These are phyloP conservation scores for Jaculus jaculus DNA, from an alignment of 2,113 vertebrate species.

Conservation along the genomic window DNA sequence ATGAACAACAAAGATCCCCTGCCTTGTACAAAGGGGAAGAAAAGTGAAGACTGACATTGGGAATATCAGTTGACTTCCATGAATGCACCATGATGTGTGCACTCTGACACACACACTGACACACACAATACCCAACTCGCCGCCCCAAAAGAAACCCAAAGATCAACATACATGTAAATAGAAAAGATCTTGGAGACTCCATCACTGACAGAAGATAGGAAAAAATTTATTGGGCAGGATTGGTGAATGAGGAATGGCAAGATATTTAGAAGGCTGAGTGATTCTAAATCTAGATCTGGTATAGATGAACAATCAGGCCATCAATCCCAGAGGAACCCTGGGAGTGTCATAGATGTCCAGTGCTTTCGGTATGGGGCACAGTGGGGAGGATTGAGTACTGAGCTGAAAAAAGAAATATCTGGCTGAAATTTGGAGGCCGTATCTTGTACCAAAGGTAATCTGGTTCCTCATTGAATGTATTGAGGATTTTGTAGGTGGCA, in stretches of 20 bases:
- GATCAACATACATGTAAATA: not conserved
- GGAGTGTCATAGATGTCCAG: not conserved
- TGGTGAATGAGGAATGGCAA: not conserved
- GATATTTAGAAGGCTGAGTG: not conserved
- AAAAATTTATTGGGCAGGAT: not conserved
- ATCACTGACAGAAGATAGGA: not conserved
- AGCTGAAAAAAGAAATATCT: not conserved
- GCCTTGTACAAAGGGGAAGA: too few relatives aligned
- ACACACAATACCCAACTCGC: too few relatives aligned
- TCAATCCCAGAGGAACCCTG: not conserved
- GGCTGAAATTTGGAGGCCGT: not conserved
- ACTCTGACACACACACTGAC: too few relatives aligned
- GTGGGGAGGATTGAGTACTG: not conserved
- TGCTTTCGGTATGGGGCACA: not conserved
- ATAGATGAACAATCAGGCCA: not conserved
- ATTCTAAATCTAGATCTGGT: not conserved
- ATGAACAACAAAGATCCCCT: too few relatives aligned
- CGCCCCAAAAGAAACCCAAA: too few relatives aligned
- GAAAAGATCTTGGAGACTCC: slow-evolving; percentile 13
- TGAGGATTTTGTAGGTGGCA: not conserved
- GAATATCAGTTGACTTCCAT: too few relatives aligned
- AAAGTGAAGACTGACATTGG: too few relatives aligned
- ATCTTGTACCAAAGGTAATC: not conserved
- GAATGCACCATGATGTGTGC: too few relatives aligned
- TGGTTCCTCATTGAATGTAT: not conserved